Base-by-base conservation (phyloP, 2,888 invertebrate genomes). In the Lymantria dispar region DNA sequence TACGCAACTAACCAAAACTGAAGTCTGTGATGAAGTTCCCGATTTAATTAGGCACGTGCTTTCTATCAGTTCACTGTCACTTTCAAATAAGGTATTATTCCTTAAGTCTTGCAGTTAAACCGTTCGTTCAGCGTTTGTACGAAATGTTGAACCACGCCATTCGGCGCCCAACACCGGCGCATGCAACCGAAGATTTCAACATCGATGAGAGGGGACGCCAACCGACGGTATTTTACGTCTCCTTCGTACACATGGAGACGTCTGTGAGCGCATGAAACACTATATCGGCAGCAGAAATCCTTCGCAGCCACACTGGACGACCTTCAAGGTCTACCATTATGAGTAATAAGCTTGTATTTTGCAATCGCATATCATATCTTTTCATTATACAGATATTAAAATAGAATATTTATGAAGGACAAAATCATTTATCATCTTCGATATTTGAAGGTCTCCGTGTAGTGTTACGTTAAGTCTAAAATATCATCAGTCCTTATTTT, bases 311-410 rank as follows among this genome's bases (percentile, higher is more conserved):
- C 75, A 85, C 76, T 79, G 76, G 86, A 58, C 77, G 87, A 87
- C 90, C 90, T 90, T 89, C 86, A 75, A 73, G 73, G 70, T 74
- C 77, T 76, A 84, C 83, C 77, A 81, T 84, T 85, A 85, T 87
- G 87, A 85, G 85, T 87, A 84, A 85, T 85, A 84, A 83, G 77
- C 74, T 72, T 64, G 72, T 72, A 68, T 89, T 87, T 85, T 83
- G 87, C 85, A 89, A 90, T 78, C 72, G 70, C 66, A 66, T 68
- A 47, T 46, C 48, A 65, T 70, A 73, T 76, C 79, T 80, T 78
- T 76, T 72, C 72, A 78, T 77, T 78, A 82, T 80, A 70, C 74
- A 79, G 67, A 80, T 52, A 77, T 78, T 77, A 69, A 71, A 55
- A 50, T 54, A 42, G 37, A 56, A 58, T 56, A 49, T 60, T 64